A percentile compares a stretch with the other conserved stretches of the same genome.
phyloP scores from a whole-genome alignment of 1,140 invertebrate genomes.

The Ostrea edulis region DNA sequence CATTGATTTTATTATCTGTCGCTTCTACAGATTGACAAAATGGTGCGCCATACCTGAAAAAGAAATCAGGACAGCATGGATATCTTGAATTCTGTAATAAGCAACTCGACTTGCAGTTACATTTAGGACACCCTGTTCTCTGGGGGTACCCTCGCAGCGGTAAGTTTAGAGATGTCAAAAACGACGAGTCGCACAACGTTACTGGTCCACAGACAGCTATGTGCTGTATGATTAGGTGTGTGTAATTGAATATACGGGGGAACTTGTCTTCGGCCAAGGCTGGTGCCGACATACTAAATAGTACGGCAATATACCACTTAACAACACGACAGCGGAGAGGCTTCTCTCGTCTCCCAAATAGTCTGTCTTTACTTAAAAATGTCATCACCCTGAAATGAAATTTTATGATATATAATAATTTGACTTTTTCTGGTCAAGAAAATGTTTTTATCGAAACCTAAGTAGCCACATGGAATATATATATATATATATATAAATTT shows the following conservation, averaged over 20 bases:
- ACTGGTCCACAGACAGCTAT: background rate
- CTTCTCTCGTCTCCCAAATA: background rate
- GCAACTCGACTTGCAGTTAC: background rate
- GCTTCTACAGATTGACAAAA: background rate
- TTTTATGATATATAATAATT: no score
- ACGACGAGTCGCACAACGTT: background rate
- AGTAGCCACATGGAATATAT: no score
- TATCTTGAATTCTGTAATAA: background rate
- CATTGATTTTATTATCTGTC: background rate
- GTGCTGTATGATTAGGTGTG: background rate
- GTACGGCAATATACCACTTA: background rate
- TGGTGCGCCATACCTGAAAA: background rate
- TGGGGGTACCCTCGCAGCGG: background rate
- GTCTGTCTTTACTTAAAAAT: background rate
- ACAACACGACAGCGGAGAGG: background rate
- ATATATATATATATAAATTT: no score
- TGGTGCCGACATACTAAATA: background rate
- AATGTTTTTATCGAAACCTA: no score
- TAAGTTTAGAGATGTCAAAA: background rate
- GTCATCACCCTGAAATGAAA: no score
- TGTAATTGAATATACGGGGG: background rate
- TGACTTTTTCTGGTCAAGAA: no score
- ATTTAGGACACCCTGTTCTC: background rate
- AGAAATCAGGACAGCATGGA: background rate
- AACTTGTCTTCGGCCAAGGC: background rate